phyloP scores from a whole-genome alignment of 1,140 invertebrate species.

The Patella vulgata region DNA sequence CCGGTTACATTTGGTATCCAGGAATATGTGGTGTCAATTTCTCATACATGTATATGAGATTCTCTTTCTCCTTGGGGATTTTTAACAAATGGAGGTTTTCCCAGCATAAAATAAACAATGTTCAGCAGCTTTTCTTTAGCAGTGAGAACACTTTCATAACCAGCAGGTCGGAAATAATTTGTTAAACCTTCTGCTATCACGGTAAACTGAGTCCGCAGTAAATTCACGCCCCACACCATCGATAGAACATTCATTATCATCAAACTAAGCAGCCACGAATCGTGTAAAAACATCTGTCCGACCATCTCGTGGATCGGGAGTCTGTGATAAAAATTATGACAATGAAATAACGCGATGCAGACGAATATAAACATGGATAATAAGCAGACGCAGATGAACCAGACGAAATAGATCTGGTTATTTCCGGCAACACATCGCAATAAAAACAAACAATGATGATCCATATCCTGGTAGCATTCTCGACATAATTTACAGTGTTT shows the following conservation, averaged over 20 bases:
- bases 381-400: slow-evolving; percentile 42
- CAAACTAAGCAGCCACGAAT: slow-evolving; percentile 44
- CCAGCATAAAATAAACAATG: slow-evolving; percentile 38
- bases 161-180: slow-evolving; percentile 29
- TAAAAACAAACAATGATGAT: slow-evolving; percentile 64
- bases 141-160: slow-evolving; percentile 28
- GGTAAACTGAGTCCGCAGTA: slow-evolving; percentile 44
- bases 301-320: slow-evolving; percentile 11
- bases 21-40: no score
- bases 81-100: slow-evolving; percentile 26
- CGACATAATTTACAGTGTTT: slow-evolving; percentile 62
- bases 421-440: slow-evolving; percentile 54
- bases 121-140: slow-evolving; percentile 38
- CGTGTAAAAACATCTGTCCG: slow-evolving; percentile 17
- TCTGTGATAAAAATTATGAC: slow-evolving; percentile 8
- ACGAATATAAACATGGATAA: slow-evolving; percentile 39
- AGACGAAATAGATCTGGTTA: slow-evolving; percentile 55
- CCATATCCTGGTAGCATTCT: slow-evolving; percentile 49
- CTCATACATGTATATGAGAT: no score
- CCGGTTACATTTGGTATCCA: no score
- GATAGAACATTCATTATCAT: slow-evolving; percentile 39
- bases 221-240: slow-evolving; percentile 38
- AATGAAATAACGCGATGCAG: slow-evolving; percentile 25
- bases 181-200: slow-evolving; percentile 46
- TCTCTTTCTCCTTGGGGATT: no score